These are phyloP conservation scores for Myanophis thanlyinensis DNA, from an alignment of 2,113 vertebrate species.

Conservation along the genomic window DNA sequence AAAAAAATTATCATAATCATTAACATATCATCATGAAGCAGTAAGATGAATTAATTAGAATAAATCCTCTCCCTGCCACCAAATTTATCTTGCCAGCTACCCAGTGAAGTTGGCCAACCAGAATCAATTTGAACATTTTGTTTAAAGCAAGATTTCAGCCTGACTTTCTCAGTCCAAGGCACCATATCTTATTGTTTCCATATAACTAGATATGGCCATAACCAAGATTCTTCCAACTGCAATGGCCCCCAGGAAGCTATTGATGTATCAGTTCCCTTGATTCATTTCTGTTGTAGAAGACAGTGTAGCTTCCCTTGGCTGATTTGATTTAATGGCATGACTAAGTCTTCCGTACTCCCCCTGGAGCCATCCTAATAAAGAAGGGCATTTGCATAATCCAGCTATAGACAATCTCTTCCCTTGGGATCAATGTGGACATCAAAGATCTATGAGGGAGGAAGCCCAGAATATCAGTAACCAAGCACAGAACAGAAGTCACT, in stretches of 20 bases:
- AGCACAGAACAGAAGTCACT: neutral
- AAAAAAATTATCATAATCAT: neutral
- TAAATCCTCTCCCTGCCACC: neutral
- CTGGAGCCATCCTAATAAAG: slow-evolving; percentile 22
- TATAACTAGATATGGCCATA: neutral
- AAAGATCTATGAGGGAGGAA: slow-evolving; percentile 2
- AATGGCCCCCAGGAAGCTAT: neutral
- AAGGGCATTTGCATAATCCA: neutral
- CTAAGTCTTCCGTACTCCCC: neutral
- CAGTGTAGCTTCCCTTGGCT: neutral
- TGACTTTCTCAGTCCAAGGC: neutral
- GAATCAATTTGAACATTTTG: neutral
- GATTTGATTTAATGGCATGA: neutral
- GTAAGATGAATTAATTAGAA: neutral
- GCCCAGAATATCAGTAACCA: neutral
- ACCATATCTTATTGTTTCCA: neutral
- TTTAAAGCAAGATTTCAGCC: neutral
- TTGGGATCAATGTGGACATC: slow-evolving; percentile 26
- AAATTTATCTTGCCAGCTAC: neutral
- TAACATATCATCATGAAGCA: neutral
- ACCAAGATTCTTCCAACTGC: neutral
- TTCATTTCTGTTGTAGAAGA: slow-evolving; percentile 14
- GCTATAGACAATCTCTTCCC: slow-evolving; percentile 11
- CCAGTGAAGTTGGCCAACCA: neutral
- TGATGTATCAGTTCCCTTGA: slow-evolving; percentile 11